Evolutionary conservation across 2,888 invertebrate genomes (phyloP).

Genomic region (Rugalucina vietnamica): DNA sequence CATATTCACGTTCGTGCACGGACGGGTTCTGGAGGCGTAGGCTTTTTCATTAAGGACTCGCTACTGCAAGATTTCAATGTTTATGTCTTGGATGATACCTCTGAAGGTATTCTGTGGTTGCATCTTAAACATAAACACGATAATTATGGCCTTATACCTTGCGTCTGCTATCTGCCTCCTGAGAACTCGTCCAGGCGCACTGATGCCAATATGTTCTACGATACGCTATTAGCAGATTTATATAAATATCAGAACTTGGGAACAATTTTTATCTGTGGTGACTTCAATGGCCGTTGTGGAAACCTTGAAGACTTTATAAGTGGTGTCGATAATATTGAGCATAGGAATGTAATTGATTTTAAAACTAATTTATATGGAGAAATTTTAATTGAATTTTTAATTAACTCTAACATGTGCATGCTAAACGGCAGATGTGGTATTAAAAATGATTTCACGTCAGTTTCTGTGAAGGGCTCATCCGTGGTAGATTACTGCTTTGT

Average conservation of each 20-base stretch:
- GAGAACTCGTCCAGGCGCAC: not conserved
- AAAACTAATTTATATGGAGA: constrained; percentile 10
- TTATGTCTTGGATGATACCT: not conserved
- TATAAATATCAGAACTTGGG: constrained; percentile 7
- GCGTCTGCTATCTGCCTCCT: constrained; percentile 17
- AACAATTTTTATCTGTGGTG: constrained; percentile 1
- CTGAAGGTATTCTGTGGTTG: not conserved
- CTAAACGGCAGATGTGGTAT: not conserved
- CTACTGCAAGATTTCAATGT: not conserved
- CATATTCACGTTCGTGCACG: constrained; percentile 1
- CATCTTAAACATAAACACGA: not conserved
- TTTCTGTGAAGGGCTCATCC: not conserved
- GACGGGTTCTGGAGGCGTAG: not conserved
- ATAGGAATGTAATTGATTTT: constrained; percentile 2
- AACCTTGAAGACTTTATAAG: constrained; percentile 8
- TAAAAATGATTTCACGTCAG: not conserved
- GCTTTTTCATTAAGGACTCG: not conserved
- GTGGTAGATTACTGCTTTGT: no score
- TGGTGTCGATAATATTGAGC: not conserved
- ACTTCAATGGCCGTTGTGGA: constrained; percentile 3
- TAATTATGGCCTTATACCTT: not conserved
- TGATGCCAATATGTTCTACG: not conserved
- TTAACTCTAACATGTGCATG: constrained; percentile 3
- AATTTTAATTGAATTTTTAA: not conserved
- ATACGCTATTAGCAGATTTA: not conserved